These are phyloP conservation scores for Sibirionetta formosa DNA, from an alignment of 2,797 vertebrate species.

Conservation along the genomic window DNA sequence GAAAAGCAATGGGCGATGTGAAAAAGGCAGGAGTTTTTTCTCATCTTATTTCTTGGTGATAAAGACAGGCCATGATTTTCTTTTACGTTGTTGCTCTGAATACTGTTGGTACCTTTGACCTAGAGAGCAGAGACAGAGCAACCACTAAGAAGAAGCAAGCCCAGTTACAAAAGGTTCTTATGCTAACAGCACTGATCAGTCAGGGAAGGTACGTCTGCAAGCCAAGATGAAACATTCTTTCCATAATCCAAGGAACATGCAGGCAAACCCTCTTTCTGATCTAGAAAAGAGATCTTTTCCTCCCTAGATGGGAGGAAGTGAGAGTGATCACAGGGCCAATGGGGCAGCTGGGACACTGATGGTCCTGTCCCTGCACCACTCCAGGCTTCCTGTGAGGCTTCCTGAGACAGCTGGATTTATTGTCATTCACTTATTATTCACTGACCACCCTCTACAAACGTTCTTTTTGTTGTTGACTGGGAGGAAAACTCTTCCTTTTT, in stretches of 20 bases:
- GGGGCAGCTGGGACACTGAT: not conserved
- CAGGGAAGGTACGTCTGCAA: not conserved
- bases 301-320: no score
- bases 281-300: no score
- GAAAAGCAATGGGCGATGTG: not conserved
- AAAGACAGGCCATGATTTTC: not conserved
- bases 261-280: not conserved
- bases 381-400: not conserved
- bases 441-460: not conserved
- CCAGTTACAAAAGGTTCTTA: not conserved
- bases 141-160: rapidly evolving
- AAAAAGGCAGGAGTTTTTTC: not conserved
- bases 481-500: not conserved
- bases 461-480: not conserved
- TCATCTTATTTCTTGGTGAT: not conserved
- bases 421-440: not conserved
- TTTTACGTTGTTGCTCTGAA: not conserved
- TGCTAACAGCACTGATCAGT: not conserved
- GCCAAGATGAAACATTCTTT: not conserved
- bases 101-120: not conserved
- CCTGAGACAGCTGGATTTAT: not conserved
- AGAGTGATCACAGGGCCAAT: not conserved
- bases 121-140: not conserved
- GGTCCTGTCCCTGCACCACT: not conserved
- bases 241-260: not conserved